Percentiles rank a stretch among this genome's conserved stretches.
Evolutionary conservation across 2,113 vertebrate species (phyloP).

Genomic region (Elgaria multicarinata): DNA sequence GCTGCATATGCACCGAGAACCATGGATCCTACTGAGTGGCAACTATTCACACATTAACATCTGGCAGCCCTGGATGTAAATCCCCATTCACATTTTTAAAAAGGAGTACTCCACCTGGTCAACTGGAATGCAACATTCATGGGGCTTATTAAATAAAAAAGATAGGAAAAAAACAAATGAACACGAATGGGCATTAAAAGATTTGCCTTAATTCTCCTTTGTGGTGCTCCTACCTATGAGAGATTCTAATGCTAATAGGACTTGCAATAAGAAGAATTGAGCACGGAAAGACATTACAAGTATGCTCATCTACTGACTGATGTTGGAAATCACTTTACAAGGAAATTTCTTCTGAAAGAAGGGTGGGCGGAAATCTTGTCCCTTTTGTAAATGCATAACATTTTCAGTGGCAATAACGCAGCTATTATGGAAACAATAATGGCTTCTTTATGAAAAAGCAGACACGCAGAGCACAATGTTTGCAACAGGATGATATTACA

Average conservation of each 20-base stretch:
- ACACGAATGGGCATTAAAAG: not conserved
- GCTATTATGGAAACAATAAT: slow-evolving; percentile 47
- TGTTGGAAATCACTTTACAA: slow-evolving; percentile 23
- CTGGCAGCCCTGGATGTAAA: not conserved
- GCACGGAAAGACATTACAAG: not conserved
- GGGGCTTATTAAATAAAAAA: not conserved
- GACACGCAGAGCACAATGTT: slow-evolving; percentile 5
- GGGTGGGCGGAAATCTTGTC: not conserved
- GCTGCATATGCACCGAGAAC: too few relatives aligned
- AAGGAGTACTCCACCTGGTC: not conserved
- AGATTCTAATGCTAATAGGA: not conserved
- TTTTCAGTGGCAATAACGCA: slow-evolving; percentile 30
- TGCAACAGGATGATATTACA: not conserved
- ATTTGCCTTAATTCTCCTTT: slow-evolving; percentile 31
- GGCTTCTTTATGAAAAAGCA: slow-evolving; percentile 44
- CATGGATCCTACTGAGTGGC: too few relatives aligned
- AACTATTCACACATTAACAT: not conserved
- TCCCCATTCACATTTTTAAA: not conserved
- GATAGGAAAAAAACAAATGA: not conserved
- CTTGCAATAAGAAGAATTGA: not conserved
- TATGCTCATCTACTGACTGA: not conserved
- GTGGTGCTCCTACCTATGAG: slow-evolving; percentile 42
- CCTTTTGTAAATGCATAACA: slow-evolving; percentile 38
- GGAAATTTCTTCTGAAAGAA: slow-evolving; percentile 20
- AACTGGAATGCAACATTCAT: not conserved